These are phyloP conservation scores for Malurus alboscapulatus DNA, from an alignment of 2,113 vertebrate genomes.

Conservation along the genomic window DNA sequence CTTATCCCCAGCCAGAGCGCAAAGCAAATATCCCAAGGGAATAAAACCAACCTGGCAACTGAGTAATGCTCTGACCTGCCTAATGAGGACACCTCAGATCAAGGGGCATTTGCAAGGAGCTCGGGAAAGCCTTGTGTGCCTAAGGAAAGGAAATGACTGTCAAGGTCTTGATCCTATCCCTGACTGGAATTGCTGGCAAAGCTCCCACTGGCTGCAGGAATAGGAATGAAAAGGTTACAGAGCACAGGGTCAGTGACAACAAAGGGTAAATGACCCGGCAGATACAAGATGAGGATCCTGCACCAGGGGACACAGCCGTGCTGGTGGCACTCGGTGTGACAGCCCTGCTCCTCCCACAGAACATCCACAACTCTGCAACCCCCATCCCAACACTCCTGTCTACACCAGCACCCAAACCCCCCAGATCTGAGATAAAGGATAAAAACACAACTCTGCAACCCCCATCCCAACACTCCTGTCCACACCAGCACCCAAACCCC, in stretches of 20 bases:
- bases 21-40: background rate
- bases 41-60: background rate
- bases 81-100: background rate
- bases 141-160: background rate
- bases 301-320: background rate
- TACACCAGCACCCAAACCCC: background rate
- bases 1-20: fast-evolving
- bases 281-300: background rate
- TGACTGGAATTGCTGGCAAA: background rate
- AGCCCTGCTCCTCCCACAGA: background rate
- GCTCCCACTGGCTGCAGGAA: background rate
- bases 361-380: fast-evolving
- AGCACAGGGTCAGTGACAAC: background rate
- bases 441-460: background rate
- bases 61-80: background rate
- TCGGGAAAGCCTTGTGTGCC: fast-evolving
- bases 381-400: background rate
- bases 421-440: background rate
- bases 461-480: background rate
- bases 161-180: background rate
- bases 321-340: fast-evolving
- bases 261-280: background rate
- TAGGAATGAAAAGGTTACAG: fast-evolving
- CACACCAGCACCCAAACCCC: background rate
- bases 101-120: background rate